Conservation (phyloP, 1,140 invertebrate genomes). For the Fragariocoptes setiger region DNA sequence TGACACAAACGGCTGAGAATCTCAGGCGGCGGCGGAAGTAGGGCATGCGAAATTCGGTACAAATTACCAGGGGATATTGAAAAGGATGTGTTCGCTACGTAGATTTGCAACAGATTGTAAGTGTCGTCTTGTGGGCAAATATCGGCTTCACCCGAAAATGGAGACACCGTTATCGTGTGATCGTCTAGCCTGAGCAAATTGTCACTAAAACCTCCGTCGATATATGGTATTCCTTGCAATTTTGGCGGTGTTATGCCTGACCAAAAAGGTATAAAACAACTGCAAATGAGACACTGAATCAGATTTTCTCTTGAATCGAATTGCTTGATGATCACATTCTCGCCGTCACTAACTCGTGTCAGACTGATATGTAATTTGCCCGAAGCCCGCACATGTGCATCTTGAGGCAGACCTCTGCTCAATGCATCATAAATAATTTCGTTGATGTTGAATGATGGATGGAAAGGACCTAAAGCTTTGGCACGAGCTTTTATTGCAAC, state of each 20-base stretch:
- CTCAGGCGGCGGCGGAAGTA: slow-evolving; percentile 79
- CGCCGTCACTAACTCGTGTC: slow-evolving; percentile 55
- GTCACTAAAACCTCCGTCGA: slow-evolving; percentile 85
- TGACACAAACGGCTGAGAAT: slow-evolving; percentile 70
- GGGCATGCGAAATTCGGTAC: slow-evolving; percentile 52
- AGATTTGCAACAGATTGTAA: slow-evolving; percentile 29
- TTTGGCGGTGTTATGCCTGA: slow-evolving; percentile 67
- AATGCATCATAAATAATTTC: slow-evolving; percentile 49
- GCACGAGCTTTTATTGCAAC: slow-evolving; percentile 53
- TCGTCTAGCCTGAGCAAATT: slow-evolving; percentile 75
- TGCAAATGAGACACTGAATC: slow-evolving; percentile 48
- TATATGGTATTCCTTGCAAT: slow-evolving; percentile 60
- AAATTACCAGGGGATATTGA: slow-evolving; percentile 47
- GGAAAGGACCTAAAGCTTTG: slow-evolving; percentile 61
- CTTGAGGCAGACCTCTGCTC: slow-evolving; percentile 50
- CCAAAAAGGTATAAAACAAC: slow-evolving; percentile 78
- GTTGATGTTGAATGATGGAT: slow-evolving; percentile 73
- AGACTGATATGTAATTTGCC: slow-evolving; percentile 72
- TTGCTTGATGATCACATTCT: slow-evolving; percentile 74
- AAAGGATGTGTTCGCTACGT: slow-evolving; percentile 73
- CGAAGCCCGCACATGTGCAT: slow-evolving; percentile 60
- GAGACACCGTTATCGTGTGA: slow-evolving; percentile 81
- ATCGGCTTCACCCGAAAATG: slow-evolving; percentile 87
- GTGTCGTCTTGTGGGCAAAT: slow-evolving; percentile 68
- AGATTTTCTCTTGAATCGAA: slow-evolving; percentile 69